A percentile compares a stretch with the other conserved stretches of the same genome.
Evolutionary conservation across 2,797 vertebrate species (phyloP).

Genomic region (Enoplosus armatus): DNA sequence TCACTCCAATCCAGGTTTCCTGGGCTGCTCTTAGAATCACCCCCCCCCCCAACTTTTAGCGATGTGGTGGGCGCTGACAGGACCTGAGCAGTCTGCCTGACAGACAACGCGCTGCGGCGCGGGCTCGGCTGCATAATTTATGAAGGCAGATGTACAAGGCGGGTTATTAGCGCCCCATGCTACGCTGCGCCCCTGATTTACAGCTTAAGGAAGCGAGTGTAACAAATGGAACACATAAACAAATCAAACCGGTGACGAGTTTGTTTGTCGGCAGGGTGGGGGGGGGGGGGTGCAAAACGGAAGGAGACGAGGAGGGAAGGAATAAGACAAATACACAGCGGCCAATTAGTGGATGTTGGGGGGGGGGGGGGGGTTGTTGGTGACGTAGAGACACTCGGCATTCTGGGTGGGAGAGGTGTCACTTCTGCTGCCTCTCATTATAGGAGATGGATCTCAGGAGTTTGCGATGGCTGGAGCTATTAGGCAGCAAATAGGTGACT

Average conservation of each 20-base stretch:
- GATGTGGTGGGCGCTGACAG: slow-evolving; percentile 60
- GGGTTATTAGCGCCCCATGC: slow-evolving; percentile 80
- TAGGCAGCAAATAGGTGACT: slow-evolving; percentile 94
- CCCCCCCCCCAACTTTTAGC: slow-evolving; percentile 46
- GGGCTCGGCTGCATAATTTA: slow-evolving; percentile 80
- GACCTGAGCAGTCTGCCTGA: slow-evolving; percentile 58
- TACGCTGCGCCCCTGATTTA: slow-evolving; percentile 80
- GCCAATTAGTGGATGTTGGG: slow-evolving; percentile 91
- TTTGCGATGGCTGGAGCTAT: slow-evolving; percentile 93
- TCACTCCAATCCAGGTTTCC: slow-evolving; percentile 36
- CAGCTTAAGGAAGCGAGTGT: slow-evolving; percentile 75
- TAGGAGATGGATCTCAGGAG: slow-evolving; percentile 92
- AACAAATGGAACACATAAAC: slow-evolving; percentile 79
- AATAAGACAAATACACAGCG: slow-evolving; percentile 80
- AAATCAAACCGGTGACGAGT: slow-evolving; percentile 81
- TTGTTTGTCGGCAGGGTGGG: slow-evolving; percentile 71
- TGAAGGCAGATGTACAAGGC: slow-evolving; percentile 80
- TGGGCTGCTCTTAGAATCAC: slow-evolving; percentile 36
- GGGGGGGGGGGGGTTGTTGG: slow-evolving; percentile 89
- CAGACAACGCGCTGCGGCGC: slow-evolving; percentile 68
- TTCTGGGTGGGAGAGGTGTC: slow-evolving; percentile 86
- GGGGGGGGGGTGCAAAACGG: slow-evolving; percentile 37
- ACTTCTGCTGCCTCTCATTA: slow-evolving; percentile 93
- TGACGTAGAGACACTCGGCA: slow-evolving; percentile 86
- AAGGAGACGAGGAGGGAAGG: slow-evolving; percentile 10